A percentile compares a stretch with the other conserved stretches of the same genome.
Evolutionary conservation across 2,113 vertebrate genomes (phyloP).

Genomic region (Brevimyrus niger): DNA sequence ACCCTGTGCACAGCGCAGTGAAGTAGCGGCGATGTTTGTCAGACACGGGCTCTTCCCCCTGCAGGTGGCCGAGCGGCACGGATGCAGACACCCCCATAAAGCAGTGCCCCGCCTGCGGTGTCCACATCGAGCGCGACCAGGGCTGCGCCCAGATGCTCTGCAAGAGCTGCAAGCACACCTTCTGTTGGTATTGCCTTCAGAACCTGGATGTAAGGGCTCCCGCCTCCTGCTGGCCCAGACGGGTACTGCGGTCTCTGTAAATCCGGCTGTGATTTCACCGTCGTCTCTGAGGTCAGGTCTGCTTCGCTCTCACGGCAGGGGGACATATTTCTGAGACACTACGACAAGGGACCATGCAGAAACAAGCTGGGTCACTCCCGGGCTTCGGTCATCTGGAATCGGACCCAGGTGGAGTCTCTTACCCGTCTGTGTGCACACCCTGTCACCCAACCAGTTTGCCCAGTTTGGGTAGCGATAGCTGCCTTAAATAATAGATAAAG

Average conservation of each 20-base stretch:
- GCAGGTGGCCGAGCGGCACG: conserved; percentile 50
- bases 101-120: conserved; percentile 82
- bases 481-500: background rate
- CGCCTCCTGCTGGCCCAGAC: background rate
- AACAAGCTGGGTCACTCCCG: conserved; percentile 95
- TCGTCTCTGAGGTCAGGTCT: background rate
- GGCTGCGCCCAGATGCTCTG: conserved; percentile 99
- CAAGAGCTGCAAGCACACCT: conserved; percentile 94
- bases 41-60: conserved; percentile 24
- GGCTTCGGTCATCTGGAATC: conserved; percentile 94
- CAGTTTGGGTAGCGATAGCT: background rate
- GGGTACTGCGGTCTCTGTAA: background rate
- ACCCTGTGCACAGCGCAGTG: background rate
- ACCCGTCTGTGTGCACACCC: background rate
- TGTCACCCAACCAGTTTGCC: background rate
- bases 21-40: background rate
- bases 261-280: background rate
- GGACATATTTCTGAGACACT: conserved; percentile 93
- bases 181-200: conserved; percentile 97
- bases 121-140: conserved; percentile 91
- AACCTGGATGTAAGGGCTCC: conserved; percentile 80
- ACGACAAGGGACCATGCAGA: conserved; percentile 90
- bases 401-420: conserved; percentile 65
- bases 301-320: conserved; percentile 60
- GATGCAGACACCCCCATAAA: conserved; percentile 75